Evolutionary conservation across 2,888 invertebrate species (phyloP), one percentile per base, ranked within the genome.

Genomic region (Drosophila pegasa): DNA sequence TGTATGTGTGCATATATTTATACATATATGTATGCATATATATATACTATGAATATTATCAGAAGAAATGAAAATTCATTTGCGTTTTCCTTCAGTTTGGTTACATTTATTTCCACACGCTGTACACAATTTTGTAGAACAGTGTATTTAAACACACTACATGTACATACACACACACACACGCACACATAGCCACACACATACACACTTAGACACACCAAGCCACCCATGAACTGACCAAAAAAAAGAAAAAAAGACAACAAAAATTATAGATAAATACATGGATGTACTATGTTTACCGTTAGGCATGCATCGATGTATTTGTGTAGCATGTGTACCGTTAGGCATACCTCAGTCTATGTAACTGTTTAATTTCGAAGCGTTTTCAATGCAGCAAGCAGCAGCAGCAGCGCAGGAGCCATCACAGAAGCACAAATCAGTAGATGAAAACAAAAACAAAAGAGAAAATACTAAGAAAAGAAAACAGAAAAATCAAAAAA

Each of bases 381-480:
- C 22, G 48, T 70, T 70, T 57, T 43, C 43, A 78, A 70, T 37
- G 77, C 58, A 54, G 77, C 58, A 54, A 60, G 81, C 67, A 70
- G 75, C 72, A 70, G 77, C 72, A 70, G 78, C 73, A 73, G 74
- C 73, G 75, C 78, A 83, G 64, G 81, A 82, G 84, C 80, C 75
- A 85, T 79, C 86, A 81, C 76, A 62, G 61, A 78, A 86, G 82
- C 82, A 84, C 81, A 87, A 80, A 87, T 78, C 74, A 80, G 78
- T 83, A 83, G 75, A 62, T 64, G 58, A 67, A 67, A 48, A 51
- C 22, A 60, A 71, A 59, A 4, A 29, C 40, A 51, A 41, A 29
- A 3, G 54, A 62, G 47, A 51, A 55, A 54, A 58, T 27, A 18
- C 37, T 37, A 35, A 45, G 5, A 12, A 52, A 40, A 20, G 45